Conservation (phyloP, 2,888 invertebrate genomes). For the Molorchus minor region DNA sequence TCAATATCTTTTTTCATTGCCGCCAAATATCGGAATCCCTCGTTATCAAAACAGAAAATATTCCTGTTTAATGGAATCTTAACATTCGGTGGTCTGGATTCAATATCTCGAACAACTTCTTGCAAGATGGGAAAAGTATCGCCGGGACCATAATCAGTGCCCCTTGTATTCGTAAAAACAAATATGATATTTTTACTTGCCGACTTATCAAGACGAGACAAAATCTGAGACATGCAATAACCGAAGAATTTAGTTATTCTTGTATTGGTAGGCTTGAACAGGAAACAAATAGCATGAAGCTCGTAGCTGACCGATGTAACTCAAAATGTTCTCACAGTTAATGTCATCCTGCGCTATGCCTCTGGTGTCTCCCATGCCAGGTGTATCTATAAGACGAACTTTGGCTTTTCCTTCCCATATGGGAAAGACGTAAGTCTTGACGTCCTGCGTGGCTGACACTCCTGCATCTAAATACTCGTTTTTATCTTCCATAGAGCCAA, state of each 20-base stretch:
- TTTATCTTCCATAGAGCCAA: slow-evolving; percentile 46
- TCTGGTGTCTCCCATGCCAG: slow-evolving; percentile 54
- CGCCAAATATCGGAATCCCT: slow-evolving; percentile 54
- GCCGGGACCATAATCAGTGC: slow-evolving; percentile 50
- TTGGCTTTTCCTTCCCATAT: slow-evolving; percentile 38
- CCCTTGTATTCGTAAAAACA: slow-evolving; percentile 54
- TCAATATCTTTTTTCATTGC: slow-evolving; percentile 48
- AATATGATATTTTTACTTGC: slow-evolving; percentile 56
- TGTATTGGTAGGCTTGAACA: slow-evolving; percentile 52
- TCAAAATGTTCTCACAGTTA: slow-evolving; percentile 53
- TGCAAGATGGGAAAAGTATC: slow-evolving; percentile 50
- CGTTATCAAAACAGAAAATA: slow-evolving; percentile 58
- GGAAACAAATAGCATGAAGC: slow-evolving; percentile 55
- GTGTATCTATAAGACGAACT: slow-evolving; percentile 57
- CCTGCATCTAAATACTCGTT: slow-evolving; percentile 42
- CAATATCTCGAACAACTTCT: slow-evolving; percentile 46
- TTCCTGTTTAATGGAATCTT: slow-evolving; percentile 45
- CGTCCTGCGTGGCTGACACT: slow-evolving; percentile 44
- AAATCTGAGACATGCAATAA: slow-evolving; percentile 55
- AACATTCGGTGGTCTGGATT: slow-evolving; percentile 44
- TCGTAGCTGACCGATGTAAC: slow-evolving; percentile 50
- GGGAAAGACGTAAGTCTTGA: slow-evolving; percentile 47
- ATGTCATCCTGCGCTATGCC: slow-evolving; percentile 44
- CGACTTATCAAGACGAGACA: slow-evolving; percentile 55
- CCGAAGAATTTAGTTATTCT: slow-evolving; percentile 53